Conservation (phyloP, 2,113 vertebrate genomes). For the Plectropomus leopardus region DNA sequence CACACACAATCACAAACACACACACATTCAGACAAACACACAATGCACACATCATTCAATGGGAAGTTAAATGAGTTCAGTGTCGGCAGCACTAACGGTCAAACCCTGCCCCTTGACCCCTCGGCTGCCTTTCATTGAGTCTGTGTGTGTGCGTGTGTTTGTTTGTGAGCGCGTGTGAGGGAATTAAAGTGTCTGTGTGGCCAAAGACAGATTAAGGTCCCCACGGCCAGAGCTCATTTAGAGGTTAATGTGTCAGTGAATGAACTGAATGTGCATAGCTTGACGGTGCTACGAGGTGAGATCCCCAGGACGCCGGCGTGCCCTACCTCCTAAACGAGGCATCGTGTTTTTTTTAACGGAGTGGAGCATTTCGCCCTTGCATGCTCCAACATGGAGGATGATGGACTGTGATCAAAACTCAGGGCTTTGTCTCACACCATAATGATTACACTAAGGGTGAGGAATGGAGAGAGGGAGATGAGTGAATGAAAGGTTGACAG, state of each 20-base stretch:
- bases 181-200: constrained; percentile 75
- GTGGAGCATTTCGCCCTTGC: not conserved
- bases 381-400: not conserved
- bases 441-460: constrained; percentile 17
- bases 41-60: constrained; percentile 62
- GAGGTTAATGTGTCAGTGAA: constrained; percentile 83
- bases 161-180: constrained; percentile 57
- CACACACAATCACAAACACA: not conserved
- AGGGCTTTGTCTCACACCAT: constrained; percentile 31
- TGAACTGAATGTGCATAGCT: constrained; percentile 67
- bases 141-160: constrained; percentile 47
- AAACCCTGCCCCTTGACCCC: constrained; percentile 75
- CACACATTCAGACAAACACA: constrained; percentile 46
- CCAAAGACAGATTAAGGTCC: constrained; percentile 70
- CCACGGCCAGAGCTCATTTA: constrained; percentile 73
- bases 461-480: constrained; percentile 25
- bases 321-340: constrained; percentile 13
- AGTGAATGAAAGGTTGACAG: constrained; percentile 38
- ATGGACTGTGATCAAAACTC: constrained; percentile 34
- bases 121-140: constrained; percentile 61
- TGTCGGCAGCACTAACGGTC: constrained; percentile 75
- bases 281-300: constrained; percentile 43
- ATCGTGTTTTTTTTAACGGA: not conserved
- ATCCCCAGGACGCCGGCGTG: constrained; percentile 23
- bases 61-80: constrained; percentile 78